Evolutionary conservation across 2,888 invertebrate species (phyloP).

Genomic region (Agriopis leucophaearia): DNA sequence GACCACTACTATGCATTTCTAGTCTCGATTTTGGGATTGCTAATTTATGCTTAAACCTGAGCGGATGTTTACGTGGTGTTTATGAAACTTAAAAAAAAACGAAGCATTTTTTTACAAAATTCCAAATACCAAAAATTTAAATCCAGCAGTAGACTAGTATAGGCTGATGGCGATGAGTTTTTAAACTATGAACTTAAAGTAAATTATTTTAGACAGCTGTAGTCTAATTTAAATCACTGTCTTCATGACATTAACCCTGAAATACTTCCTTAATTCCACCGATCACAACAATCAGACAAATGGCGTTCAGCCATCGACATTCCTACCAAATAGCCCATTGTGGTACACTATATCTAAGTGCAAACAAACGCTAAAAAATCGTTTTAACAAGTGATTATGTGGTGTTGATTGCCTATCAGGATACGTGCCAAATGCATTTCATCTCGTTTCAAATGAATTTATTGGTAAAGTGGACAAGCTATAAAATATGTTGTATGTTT

Average conservation of each 20-base stretch:
- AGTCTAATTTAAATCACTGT: conserved; percentile 8
- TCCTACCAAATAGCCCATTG: conserved; percentile 15
- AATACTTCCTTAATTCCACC: conserved; percentile 17
- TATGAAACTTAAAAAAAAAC: too few species aligned
- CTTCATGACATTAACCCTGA: conserved; percentile 20
- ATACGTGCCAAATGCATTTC: conserved; percentile 28
- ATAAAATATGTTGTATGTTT: neutral
- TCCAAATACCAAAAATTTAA: neutral
- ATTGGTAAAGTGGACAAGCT: neutral
- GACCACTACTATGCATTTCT: too few species aligned
- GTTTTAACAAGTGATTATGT: conserved; percentile 19
- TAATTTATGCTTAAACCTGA: too few species aligned
- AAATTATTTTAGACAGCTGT: conserved; percentile 34
- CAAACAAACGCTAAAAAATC: conserved; percentile 17
- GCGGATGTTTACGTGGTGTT: too few species aligned
- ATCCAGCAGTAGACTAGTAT: neutral
- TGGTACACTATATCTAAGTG: conserved; percentile 16
- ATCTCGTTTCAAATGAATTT: conserved; percentile 6
- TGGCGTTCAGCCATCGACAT: conserved; percentile 15
- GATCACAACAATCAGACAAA: conserved; percentile 30
- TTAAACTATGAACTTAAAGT: conserved; percentile 1
- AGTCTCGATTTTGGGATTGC: too few species aligned
- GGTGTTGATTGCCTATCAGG: conserved; percentile 16
- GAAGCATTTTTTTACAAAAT: neutral
- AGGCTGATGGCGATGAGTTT: neutral